Base-by-base conservation (phyloP, 2,113 vertebrate species). In the Aviceda subcristata region DNA sequence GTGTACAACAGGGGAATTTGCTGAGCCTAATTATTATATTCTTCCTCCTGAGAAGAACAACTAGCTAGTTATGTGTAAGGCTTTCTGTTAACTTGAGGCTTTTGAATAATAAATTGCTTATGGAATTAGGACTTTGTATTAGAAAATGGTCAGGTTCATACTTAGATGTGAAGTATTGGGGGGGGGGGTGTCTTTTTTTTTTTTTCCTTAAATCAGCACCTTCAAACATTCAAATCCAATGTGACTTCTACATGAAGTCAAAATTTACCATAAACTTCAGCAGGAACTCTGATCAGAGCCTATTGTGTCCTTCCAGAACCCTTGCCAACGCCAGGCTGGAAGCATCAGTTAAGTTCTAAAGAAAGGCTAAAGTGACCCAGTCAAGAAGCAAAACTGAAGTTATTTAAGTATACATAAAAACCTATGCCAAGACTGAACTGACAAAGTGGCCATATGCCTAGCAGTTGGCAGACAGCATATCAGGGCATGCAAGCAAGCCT, bases 351-450 rank as follows among this genome's bases (percentile, higher is more conserved):
- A 86, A 87, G 68, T 85, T 95, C 43, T 92, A 91, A 94, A 6
- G 43, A 73, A 91, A 92, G 53, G 75, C 20, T 39, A 41, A 72
- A 74, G 36, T 83, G 74, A 92, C 23, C 38, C 41, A 90, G 77
- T 67, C 41, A 92, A 94, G 82, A 50, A 96, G 88, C 29, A 69
- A 95, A 93, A 73, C 94, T 80, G 30, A 93, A 94, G 68, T 71
- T 90, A 83, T 16, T 92, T 80, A 57, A 88, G 85, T 41, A 90
- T 32, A 57, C 27, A 92, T 91, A 92, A 87, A 74, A 94, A 74
- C 76, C 86, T 38, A 41, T 62, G 83, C 68, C 74, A 97, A 86
- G 38, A 90, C 46, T 39, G 88, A 97, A 94, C 39, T 73, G 82
- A 88, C 84, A 86, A 96, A 91, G 78, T 69, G 36, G 30, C 57